phyloP scores from a whole-genome alignment of 2,797 vertebrate species.

The Pogonophryne albipinna region DNA sequence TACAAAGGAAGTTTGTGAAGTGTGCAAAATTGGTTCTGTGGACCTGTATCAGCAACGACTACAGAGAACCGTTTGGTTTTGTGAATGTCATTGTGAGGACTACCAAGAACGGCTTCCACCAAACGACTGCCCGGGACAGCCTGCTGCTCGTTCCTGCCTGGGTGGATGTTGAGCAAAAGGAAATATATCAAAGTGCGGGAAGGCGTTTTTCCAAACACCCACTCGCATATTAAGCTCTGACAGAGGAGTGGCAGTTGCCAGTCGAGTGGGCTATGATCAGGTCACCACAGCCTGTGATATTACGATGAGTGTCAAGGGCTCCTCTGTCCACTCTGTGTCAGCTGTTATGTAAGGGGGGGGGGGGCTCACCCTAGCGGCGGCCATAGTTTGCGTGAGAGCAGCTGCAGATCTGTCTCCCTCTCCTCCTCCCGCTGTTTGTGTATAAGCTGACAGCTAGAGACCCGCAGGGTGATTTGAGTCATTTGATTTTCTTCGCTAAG shows the following conservation, averaged over 20 bases:
- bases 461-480: conserved; percentile 72
- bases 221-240: conserved; percentile 44
- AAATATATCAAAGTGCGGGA: conserved; percentile 30
- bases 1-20: conserved; percentile 75
- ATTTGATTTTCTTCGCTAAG: conserved; percentile 56
- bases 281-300: conserved; percentile 30
- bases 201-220: conserved; percentile 40
- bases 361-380: conserved; percentile 38
- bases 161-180: conserved; percentile 35
- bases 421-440: conserved; percentile 48
- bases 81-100: conserved; percentile 51
- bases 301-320: conserved; percentile 52
- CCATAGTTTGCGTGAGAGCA: conserved; percentile 59
- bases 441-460: conserved; percentile 66
- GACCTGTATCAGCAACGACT: conserved; percentile 66
- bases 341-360: conserved; percentile 52
- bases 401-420: conserved; percentile 44
- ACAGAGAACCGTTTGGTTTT: conserved; percentile 55
- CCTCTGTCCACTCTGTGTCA: conserved; percentile 31
- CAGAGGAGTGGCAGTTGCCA: conserved; percentile 51
- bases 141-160: conserved; percentile 35
- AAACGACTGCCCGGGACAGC: conserved; percentile 32
- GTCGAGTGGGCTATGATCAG: conserved; percentile 52
- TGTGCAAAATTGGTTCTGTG: conserved; percentile 71
- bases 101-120: conserved; percentile 21